Conservation (phyloP, 2,113 vertebrate genomes). For the Eidolon helvum region DNA sequence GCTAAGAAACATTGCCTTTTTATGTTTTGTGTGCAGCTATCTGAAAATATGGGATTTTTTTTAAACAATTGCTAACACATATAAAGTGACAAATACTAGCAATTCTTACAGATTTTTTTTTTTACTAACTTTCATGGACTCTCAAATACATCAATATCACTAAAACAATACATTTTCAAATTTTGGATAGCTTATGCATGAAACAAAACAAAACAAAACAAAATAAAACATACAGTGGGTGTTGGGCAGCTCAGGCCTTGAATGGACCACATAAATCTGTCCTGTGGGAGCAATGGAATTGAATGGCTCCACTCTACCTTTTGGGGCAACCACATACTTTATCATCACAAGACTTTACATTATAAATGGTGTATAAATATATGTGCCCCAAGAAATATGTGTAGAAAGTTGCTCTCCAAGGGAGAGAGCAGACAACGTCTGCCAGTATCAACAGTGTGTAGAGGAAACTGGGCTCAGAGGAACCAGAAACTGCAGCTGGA, state of each 20-base stretch:
- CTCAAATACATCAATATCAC: not conserved
- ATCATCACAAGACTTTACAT: constrained; percentile 43
- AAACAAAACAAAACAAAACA: not conserved
- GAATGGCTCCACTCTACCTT: not conserved
- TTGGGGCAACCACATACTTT: constrained; percentile 27
- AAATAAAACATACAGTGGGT: not conserved
- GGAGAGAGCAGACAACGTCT: not conserved
- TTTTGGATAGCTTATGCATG: not conserved
- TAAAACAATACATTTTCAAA: not conserved
- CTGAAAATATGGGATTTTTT: constrained; percentile 41
- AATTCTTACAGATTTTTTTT: not conserved
- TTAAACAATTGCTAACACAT: not conserved
- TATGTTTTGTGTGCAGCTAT: not conserved
- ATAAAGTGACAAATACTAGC: not conserved
- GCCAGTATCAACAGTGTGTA: constrained; percentile 58
- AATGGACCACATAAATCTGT: not conserved
- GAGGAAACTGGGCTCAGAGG: constrained; percentile 31
- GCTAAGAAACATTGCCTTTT: not conserved
- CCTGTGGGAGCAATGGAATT: not conserved
- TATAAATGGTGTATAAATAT: constrained; percentile 49
- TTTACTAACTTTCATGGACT: not conserved
- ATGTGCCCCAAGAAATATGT: constrained; percentile 48
- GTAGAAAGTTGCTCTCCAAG: constrained; percentile 35
- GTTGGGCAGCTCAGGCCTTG: not conserved
- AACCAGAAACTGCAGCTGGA: not conserved